Evolutionary conservation across 2,888 invertebrate species (phyloP).

Genomic region (Pyrgus malvae): DNA sequence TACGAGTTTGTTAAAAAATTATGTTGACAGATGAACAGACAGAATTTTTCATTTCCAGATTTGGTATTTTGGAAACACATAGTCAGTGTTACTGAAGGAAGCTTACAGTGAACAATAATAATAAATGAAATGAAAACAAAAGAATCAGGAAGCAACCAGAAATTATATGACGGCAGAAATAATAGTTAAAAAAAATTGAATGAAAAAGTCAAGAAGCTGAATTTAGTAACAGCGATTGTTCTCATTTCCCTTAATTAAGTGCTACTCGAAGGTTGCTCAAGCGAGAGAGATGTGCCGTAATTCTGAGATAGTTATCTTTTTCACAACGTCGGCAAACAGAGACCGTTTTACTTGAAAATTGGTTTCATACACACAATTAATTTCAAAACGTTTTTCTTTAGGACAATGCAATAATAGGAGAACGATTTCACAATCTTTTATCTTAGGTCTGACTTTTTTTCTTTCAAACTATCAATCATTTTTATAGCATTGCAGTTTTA

Average conservation of each 20-base stretch:
- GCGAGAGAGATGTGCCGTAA: slow-evolving; percentile 48
- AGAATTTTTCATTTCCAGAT: too few species aligned
- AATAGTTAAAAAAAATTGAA: slow-evolving; percentile 19
- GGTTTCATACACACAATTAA: slow-evolving; percentile 20
- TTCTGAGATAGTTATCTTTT: slow-evolving; percentile 51
- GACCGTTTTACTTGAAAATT: slow-evolving; percentile 24
- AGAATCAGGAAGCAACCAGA: too few species aligned
- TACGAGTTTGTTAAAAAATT: too few species aligned
- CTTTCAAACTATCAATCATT: background rate
- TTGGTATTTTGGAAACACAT: too few species aligned
- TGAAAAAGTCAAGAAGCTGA: slow-evolving; percentile 24
- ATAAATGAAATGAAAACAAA: too few species aligned
- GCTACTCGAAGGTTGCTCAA: slow-evolving; percentile 44
- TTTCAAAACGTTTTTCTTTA: slow-evolving; percentile 16
- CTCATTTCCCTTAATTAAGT: slow-evolving; percentile 40
- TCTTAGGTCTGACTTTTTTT: background rate
- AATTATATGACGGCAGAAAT: slow-evolving; percentile 2
- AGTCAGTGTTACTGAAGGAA: too few species aligned
- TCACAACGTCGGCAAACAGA: slow-evolving; percentile 46
- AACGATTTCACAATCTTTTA: background rate
- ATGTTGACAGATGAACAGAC: too few species aligned
- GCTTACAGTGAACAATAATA: too few species aligned
- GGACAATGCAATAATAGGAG: background rate
- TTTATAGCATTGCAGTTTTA: too few species aligned
- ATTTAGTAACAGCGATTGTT: slow-evolving; percentile 34